Percentiles rank a stretch among this genome's conserved stretches.
Conservation (phyloP, 2,888 invertebrate genomes). For the Seira ritae region DNA sequence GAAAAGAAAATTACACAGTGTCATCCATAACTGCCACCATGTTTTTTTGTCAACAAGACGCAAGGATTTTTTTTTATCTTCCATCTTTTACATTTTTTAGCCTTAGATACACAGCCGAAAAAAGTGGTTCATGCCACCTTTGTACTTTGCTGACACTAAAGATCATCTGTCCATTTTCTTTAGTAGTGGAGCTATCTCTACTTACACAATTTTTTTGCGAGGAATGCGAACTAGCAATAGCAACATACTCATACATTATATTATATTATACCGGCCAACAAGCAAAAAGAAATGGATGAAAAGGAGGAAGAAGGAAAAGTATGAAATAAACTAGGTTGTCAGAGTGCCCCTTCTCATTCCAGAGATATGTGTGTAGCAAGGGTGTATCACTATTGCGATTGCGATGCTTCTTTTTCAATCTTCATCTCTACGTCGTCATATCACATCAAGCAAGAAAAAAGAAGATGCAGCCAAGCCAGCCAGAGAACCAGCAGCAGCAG, state of each 20-base stretch:
- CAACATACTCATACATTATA: too few relatives aligned
- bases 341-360: not conserved
- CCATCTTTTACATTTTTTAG: conserved; percentile 4
- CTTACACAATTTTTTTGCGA: not conserved
- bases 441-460: not conserved
- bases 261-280: too few relatives aligned
- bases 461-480: too few relatives aligned
- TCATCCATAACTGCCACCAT: conserved; percentile 63
- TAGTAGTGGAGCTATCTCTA: not conserved
- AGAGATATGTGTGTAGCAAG: not conserved
- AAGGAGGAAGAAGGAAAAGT: not conserved
- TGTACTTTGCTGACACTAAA: conserved; percentile 60
- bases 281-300: not conserved
- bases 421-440: not conserved
- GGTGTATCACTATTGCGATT: not conserved
- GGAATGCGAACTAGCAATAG: too few relatives aligned
- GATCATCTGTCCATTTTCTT: conserved; percentile 55
- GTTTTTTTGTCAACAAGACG: conserved; percentile 27
- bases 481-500: too few relatives aligned
- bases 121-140: conserved; percentile 40
- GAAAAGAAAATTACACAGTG: conserved; percentile 48
- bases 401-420: not conserved
- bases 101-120: not conserved
- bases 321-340: conserved; percentile 12
- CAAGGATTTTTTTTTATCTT: conserved; percentile 26